A percentile compares a stretch with the other conserved stretches of the same genome.
These are phyloP conservation scores for Syndactyla subalaris DNA, from an alignment of 2,797 vertebrate genomes.

Conservation along the genomic window DNA sequence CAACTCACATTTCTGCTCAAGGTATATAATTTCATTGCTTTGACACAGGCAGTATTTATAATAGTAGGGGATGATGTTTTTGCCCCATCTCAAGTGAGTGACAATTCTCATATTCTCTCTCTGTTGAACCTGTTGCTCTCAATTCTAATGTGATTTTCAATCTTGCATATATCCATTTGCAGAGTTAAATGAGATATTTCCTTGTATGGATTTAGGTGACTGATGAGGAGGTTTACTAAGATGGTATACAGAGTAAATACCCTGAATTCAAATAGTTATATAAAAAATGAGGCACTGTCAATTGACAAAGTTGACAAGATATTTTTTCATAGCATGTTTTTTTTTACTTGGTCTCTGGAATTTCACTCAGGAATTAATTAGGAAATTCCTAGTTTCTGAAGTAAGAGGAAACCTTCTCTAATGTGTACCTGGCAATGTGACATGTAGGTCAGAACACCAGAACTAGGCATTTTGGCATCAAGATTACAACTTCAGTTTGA, in stretches of 20 bases:
- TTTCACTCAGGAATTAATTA: not conserved
- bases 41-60: conserved; percentile 26
- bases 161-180: not conserved
- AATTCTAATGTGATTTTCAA: conserved; percentile 1
- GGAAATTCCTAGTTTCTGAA: not conserved
- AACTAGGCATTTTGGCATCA: not conserved
- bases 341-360: not conserved
- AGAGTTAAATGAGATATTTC: conserved; percentile 10
- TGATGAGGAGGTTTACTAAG: not conserved
- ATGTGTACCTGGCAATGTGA: not conserved
- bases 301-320: not conserved
- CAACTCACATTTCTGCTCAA: not conserved
- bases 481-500: not conserved
- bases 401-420: not conserved
- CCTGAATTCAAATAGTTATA: not conserved
- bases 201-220: not conserved
- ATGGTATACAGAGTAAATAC: not conserved
- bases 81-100: not conserved
- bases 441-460: not conserved
- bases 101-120: not conserved
- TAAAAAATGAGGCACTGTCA: not conserved
- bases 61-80: not conserved
- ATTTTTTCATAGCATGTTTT: not conserved
- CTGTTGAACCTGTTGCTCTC: not conserved
- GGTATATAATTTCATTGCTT: not conserved